phyloP scores from a whole-genome alignment of 2,797 vertebrate species.

The Tamandua tetradactyla region DNA sequence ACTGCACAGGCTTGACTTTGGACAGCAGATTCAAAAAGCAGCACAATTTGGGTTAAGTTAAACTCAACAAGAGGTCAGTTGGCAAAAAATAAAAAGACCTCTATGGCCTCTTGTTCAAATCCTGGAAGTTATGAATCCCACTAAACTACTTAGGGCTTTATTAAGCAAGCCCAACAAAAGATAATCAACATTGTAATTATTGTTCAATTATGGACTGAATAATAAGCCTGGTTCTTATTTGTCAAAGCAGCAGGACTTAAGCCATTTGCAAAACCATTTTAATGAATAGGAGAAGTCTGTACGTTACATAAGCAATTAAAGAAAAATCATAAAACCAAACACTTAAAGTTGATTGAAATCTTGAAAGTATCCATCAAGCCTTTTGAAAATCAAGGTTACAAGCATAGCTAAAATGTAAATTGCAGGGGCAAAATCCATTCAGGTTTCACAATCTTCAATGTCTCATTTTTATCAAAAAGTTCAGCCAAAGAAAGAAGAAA shows the following conservation, averaged over 20 bases:
- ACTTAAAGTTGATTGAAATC: conserved; percentile 49
- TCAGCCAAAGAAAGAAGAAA: conserved; percentile 69
- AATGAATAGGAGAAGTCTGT: conserved; percentile 61
- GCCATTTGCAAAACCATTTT: conserved; percentile 66
- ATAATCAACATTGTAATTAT: conserved; percentile 74
- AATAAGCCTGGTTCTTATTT: conserved; percentile 76
- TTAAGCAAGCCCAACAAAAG: conserved; percentile 73
- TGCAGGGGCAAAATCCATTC: conserved; percentile 20
- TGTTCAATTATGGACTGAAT: conserved; percentile 68
- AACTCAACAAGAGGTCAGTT: conserved; percentile 73
- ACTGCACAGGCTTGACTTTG: not conserved
- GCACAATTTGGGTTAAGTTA: conserved; percentile 66
- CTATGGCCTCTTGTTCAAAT: conserved; percentile 72
- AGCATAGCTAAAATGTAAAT: conserved; percentile 53
- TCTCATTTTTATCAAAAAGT: conserved; percentile 70
- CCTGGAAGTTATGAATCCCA: conserved; percentile 76
- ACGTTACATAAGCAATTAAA: conserved; percentile 69
- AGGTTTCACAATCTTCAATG: conserved; percentile 68
- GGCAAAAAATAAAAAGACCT: conserved; percentile 64
- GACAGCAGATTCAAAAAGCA: conserved; percentile 57
- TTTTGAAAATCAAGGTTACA: conserved; percentile 48
- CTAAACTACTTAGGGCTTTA: conserved; percentile 66
- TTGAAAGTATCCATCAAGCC: not conserved
- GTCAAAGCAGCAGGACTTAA: conserved; percentile 64
- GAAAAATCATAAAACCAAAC: conserved; percentile 70